Evolutionary conservation across 2,888 invertebrate genomes (phyloP), one percentile per base, ranked within the genome.

Genomic region (Synergus japonicus): DNA sequence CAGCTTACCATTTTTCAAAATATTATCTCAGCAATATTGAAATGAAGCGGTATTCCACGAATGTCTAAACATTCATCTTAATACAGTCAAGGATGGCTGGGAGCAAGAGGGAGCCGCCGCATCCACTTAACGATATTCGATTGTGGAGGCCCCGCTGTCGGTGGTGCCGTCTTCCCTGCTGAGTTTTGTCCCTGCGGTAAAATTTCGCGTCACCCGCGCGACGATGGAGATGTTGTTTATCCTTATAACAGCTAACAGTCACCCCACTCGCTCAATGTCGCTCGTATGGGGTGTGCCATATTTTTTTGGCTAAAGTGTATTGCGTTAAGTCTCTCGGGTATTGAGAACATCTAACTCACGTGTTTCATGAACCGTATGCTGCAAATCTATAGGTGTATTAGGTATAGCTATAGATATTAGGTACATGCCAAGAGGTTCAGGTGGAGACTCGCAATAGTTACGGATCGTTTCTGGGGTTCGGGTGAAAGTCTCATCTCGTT

Each of bases 221-320:
- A 44, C 79, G 79, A 79, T 80, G 79, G 81, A 76, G 80, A 80
- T 82, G 81, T 83, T 81, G 80, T 82, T 83, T 79, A 82, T 83
- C 77, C 63, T 76, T 58, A 69, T 79, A 79, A 80, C 80, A 73
- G 81, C 66, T 76, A 81, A 10, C 15, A 22, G 43, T n/a, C 80
- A 76, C 83, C 81, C 78, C 22, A 79, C 29, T 60, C 76, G 43
- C 44, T 77, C 67, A 58, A 41, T 63, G 58, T 63, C 65, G 18
- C 60, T 44, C 77, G 12, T 22, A 44, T 64, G 49, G 63, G 8
- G 77, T 41, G 66, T 18, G 46, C 18, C 73, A 54, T 76, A 41
- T 46, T 78, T 83, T 83, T 83, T 77, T 78, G 63, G 82, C 85
- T 83, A 83, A 85, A 87, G 85, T 86, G 85, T 85, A 87, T 85